Conservation (phyloP, 2,113 vertebrate species). For the Puffinus mauretanicus region DNA sequence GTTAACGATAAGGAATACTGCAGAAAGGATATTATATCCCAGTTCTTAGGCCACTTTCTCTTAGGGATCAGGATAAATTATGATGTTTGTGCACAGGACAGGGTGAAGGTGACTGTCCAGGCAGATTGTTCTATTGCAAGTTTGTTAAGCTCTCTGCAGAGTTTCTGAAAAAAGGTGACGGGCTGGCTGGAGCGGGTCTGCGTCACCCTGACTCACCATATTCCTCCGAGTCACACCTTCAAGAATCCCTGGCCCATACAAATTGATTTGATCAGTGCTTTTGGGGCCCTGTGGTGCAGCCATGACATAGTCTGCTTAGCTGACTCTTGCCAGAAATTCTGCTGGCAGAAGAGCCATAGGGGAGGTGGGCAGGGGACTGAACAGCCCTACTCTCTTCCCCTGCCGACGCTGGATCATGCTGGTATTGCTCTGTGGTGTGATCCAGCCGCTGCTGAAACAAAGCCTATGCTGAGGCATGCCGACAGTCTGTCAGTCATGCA, state of each 20-base stretch:
- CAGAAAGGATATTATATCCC: background rate
- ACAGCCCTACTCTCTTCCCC: background rate
- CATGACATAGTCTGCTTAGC: accelerated
- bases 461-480: background rate
- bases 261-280: background rate
- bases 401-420: accelerated
- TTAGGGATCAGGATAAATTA: background rate
- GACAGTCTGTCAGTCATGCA: background rate
- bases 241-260: background rate
- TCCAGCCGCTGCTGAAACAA: background rate
- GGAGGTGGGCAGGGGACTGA: background rate
- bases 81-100: background rate
- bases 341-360: background rate
- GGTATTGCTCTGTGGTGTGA: background rate
- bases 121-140: background rate
- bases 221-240: background rate
- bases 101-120: background rate
- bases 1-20: background rate
- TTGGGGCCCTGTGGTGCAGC: background rate
- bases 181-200: background rate
- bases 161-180: background rate
- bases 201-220: background rate
- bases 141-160: background rate
- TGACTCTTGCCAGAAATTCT: background rate
- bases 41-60: background rate